A percentile compares a stretch with the other conserved stretches of the same genome.
Evolutionary conservation across 2,888 invertebrate genomes (phyloP).

Genomic region (Lithophane ornitopus): DNA sequence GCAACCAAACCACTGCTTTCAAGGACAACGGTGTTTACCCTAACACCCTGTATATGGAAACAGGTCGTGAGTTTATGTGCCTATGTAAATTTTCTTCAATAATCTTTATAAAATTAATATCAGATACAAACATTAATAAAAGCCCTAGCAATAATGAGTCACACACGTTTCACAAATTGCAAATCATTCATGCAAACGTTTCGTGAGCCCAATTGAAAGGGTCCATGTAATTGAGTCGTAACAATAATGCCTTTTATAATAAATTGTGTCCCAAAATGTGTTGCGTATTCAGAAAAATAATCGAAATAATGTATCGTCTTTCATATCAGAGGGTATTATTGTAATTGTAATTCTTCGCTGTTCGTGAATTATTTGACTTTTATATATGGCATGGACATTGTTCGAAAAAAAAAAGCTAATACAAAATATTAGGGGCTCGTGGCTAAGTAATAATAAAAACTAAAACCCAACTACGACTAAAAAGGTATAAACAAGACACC

Average conservation of each 20-base stretch:
- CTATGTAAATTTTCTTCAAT: too few relatives aligned
- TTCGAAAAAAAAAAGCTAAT: background rate
- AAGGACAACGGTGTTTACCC: too few relatives aligned
- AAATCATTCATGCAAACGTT: slow-evolving; percentile 36
- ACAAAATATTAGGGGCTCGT: too few relatives aligned
- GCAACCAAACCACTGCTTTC: too few relatives aligned
- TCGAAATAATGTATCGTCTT: slow-evolving; percentile 22
- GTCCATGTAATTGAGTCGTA: slow-evolving; percentile 33
- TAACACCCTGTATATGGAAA: too few relatives aligned
- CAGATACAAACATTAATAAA: background rate
- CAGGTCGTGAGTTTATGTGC: too few relatives aligned
- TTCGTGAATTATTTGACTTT: slow-evolving; percentile 18
- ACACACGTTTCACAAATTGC: slow-evolving; percentile 24
- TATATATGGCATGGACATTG: background rate
- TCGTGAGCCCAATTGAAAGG: slow-evolving; percentile 34
- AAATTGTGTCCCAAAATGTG: slow-evolving; percentile 36
- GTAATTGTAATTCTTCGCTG: slow-evolving; percentile 6
- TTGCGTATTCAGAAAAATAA: slow-evolving; percentile 41
- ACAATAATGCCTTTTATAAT: slow-evolving; percentile 36
- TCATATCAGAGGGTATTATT: slow-evolving; percentile 4
- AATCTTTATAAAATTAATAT: background rate
- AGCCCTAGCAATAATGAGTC: slow-evolving; percentile 11
- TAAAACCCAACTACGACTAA: too few relatives aligned
- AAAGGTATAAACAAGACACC: too few relatives aligned
- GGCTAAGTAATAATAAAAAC: too few relatives aligned